These are phyloP conservation scores for Muscidifurax raptorellus DNA, from an alignment of 1,140 invertebrate species.

Conservation along the genomic window DNA sequence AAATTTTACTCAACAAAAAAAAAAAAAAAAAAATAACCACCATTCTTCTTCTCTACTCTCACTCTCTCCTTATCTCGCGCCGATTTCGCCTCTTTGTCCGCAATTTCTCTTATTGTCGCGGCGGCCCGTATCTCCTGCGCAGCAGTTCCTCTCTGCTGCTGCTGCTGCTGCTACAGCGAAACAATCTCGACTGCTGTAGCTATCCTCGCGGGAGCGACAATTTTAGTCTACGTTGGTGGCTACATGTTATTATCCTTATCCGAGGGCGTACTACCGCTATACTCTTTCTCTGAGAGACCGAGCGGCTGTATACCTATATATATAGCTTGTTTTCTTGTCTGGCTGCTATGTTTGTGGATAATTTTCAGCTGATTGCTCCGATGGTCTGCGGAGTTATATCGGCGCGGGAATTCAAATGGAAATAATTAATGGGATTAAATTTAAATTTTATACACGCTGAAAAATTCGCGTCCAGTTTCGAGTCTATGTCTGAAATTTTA, in stretches of 20 bases:
- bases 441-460: no score
- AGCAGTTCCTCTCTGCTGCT: not conserved
- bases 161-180: not conserved
- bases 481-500: no score
- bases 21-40: not conserved
- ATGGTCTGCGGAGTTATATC: no score
- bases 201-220: conserved; percentile 20
- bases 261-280: not conserved
- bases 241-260: conserved; percentile 10
- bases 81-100: conserved; percentile 15
- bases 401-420: no score
- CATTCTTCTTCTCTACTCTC: not conserved
- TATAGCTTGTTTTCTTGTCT: no score
- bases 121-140: not conserved
- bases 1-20: not conserved
- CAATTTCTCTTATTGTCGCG: conserved; percentile 41
- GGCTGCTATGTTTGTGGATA: no score
- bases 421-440: no score
- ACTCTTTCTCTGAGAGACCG: no score
- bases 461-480: no score
- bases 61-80: not conserved
- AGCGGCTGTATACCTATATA: no score
- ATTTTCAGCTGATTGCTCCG: no score
- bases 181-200: conserved; percentile 19
- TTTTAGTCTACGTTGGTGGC: not conserved